These are phyloP conservation scores for Myiagra hebetior DNA, from an alignment of 2,113 vertebrate species.

Conservation along the genomic window DNA sequence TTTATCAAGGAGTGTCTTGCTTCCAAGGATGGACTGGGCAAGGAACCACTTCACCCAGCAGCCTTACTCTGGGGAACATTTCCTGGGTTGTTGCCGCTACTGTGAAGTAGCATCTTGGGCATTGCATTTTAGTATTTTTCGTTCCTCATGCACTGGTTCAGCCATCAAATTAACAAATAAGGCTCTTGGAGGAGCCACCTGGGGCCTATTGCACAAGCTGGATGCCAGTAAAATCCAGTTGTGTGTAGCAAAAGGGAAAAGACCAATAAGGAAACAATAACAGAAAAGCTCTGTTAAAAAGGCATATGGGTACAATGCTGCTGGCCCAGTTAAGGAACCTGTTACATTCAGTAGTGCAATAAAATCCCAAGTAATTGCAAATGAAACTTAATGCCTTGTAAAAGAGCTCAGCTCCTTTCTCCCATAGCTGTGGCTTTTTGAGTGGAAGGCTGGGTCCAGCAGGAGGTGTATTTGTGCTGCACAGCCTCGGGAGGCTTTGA, in stretches of 20 bases:
- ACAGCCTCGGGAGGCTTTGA: background rate
- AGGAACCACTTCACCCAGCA: background rate
- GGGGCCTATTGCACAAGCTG: conserved; percentile 27
- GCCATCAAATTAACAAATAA: conserved; percentile 40
- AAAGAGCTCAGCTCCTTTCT: conserved; percentile 34
- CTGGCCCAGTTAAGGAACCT: conserved; percentile 51
- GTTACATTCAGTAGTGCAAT: conserved; percentile 51
- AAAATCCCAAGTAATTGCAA: conserved; percentile 64
- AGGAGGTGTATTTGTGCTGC: conserved; percentile 38
- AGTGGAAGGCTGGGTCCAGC: conserved; percentile 26
- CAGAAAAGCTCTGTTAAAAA: conserved; percentile 58
- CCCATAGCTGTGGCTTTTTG: background rate
- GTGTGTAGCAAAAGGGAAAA: conserved; percentile 50
- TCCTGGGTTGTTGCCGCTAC: background rate
- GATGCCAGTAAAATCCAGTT: conserved; percentile 43
- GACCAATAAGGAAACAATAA: conserved; percentile 64
- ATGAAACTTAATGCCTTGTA: conserved; percentile 73
- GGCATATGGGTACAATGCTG: conserved; percentile 54
- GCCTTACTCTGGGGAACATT: background rate
- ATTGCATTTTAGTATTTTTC: background rate
- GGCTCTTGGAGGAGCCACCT: conserved; percentile 3
- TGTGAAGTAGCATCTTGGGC: background rate
- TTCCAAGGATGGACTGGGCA: background rate
- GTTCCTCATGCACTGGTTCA: background rate
- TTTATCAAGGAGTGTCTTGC: background rate